Evolutionary conservation across 2,888 invertebrate genomes (phyloP).

Genomic region (Rhopalosiphum nymphaeae): DNA sequence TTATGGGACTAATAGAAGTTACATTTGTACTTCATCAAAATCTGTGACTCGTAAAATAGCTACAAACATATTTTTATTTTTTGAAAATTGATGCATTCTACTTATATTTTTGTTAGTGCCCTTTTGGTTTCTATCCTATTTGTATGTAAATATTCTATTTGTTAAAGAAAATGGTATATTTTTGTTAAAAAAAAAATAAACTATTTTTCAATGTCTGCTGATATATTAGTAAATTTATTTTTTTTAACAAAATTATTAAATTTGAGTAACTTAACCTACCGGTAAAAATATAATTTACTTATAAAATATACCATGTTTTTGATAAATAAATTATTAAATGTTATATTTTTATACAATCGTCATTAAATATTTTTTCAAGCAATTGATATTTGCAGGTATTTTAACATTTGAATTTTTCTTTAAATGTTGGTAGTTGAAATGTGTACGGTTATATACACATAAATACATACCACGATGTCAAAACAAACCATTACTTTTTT

Average conservation of each 20-base stretch:
- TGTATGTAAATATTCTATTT: not conserved
- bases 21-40: not conserved
- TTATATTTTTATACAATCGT: not conserved
- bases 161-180: not conserved
- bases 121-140: not conserved
- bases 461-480: not conserved
- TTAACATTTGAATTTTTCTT: not conserved
- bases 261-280: not conserved
- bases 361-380: not conserved
- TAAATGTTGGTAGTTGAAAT: not conserved
- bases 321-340: not conserved
- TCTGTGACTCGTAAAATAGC: not conserved
- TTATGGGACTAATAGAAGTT: not conserved
- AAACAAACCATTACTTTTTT: not conserved
- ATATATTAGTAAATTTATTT: not conserved
- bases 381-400: not conserved
- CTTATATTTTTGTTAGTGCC: not conserved
- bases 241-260: not conserved
- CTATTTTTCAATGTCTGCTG: not conserved
- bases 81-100: not conserved
- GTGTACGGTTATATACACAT: not conserved
- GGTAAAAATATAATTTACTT: not conserved
- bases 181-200: not conserved
- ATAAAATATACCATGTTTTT: not conserved
- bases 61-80: not conserved